These are phyloP conservation scores for Vicugna pacos DNA, from an alignment of 2,113 vertebrate genomes.

Conservation along the genomic window DNA sequence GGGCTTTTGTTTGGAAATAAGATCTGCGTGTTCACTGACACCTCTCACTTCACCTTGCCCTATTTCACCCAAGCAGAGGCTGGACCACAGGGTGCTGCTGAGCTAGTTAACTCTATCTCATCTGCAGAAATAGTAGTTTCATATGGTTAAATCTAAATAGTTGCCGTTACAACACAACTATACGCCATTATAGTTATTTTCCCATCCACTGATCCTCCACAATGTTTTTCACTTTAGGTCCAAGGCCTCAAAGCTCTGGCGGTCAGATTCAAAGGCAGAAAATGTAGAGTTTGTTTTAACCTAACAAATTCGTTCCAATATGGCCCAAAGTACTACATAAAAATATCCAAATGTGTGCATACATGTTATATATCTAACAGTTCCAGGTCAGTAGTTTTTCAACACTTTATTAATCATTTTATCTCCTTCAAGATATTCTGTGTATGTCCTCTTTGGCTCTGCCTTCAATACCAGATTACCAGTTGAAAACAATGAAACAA, in stretches of 20 bases:
- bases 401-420: constrained; percentile 1
- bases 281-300: not conserved
- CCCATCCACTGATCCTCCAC: not conserved
- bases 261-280: constrained; percentile 6
- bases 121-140: not conserved
- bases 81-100: not conserved
- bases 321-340: not conserved
- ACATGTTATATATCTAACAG: not conserved
- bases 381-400: not conserved
- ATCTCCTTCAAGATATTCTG: not conserved
- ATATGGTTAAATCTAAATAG: not conserved
- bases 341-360: not conserved
- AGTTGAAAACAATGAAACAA: not conserved
- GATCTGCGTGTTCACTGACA: not conserved
- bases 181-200: not conserved
- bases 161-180: not conserved
- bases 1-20: not conserved
- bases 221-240: not conserved
- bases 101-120: not conserved
- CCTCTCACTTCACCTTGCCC: not conserved
- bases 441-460: not conserved
- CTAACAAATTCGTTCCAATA: not conserved
- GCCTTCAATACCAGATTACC: not conserved
- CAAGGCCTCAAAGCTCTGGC: constrained; percentile 6
- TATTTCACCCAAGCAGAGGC: not conserved